Base-by-base conservation (phyloP, 2,113 vertebrate genomes). In the Coreoperca whiteheadi region DNA sequence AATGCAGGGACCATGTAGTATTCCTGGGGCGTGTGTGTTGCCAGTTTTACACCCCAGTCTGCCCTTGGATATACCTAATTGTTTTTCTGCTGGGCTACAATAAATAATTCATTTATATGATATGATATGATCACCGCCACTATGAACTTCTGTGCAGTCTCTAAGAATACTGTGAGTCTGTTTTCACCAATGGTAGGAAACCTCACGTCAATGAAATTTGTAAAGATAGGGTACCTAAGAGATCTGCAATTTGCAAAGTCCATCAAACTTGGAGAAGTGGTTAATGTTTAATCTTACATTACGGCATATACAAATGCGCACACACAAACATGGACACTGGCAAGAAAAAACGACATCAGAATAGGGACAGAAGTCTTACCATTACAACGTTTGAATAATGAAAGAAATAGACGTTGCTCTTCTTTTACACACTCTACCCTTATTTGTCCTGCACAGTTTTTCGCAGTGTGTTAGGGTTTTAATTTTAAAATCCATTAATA, bases 211-310 rank as follows among this genome's bases (percentile, higher is more conserved):
- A 60, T 79, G n/a, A 69, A 68, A 63, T 79, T 69, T 73, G 34
- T 34, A 61, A 48, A 66, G 66, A 76, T 37, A 1, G 7, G 25
- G 6, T 30, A 51, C 37, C 48, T 78, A 30, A 37, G 50, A 57
- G 23, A 65, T 11, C 23, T 48, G 48, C n/a, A 72, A 70, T 63
- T 70, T 76, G 46, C 73, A 73, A 77, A 65, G 21, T 32, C n/a
- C 21, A 34, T 67, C 15, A 68, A 28, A 79, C 69, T 32, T 53
- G 25, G 14, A 16, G 18, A 50, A 32, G 50, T 41, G 6, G 30
- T 78, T 2, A 18, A 14, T 43, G 15, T 66, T 73, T 68, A n/a
- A 68, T 74, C 21, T 34, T 60, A 72, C 28, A 37, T 30, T 50
- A 18, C 25, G 20, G n/a, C 41, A 5, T 25, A 10, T 23, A 70